Evolutionary conservation across 2,113 vertebrate genomes (phyloP), one percentile per base, ranked within the genome.

Genomic region (Columbina picui): DNA sequence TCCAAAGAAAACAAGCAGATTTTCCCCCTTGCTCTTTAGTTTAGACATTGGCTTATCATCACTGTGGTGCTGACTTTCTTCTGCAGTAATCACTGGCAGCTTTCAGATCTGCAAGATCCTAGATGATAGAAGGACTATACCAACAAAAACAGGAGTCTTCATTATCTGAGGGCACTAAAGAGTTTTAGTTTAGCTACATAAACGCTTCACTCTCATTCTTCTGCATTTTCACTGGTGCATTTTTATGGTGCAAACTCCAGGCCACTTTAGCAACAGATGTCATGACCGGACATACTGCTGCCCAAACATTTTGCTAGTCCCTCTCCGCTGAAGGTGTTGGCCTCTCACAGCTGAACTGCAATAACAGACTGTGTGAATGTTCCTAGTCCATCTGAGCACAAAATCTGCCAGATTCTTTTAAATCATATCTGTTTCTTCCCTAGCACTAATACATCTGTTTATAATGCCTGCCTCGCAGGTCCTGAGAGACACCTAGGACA

Each of bases 361-460:
- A 25, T 69, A 93, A 93, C 89, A 97, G 96, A 55, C 86, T 84
- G 81, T 0, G 0, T 67, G 83, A 84, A 63, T 64, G 83, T 93
- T 96, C 92, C 83, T 55, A 50, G 79, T 70, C 90, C 95, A 96
- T 94, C 90, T 97, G 96, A 97, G 91, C 94, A 92, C 88, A 77
- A 94, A 95, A 96, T 92, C 93, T 95, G 94, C 47, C 64, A 84
- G 38, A 43, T 81, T 89, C 63, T 81, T 95, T 92, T 86, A 89
- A 92, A 56, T 36, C 30, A 1, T 67, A 47, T 53, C 8, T 4
- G 50, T 82, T 87, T 90, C 77, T 87, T 91, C 89, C 81, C 74
- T 57, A 39, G 27, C 36, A 84, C 29, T 71, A 84, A 76, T 82
- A 67, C 69, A 87, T 82, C 84, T 91, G 91, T 65, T 89, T 50